Conservation (phyloP, 2,888 invertebrate species). For the Lobophora halterata region DNA sequence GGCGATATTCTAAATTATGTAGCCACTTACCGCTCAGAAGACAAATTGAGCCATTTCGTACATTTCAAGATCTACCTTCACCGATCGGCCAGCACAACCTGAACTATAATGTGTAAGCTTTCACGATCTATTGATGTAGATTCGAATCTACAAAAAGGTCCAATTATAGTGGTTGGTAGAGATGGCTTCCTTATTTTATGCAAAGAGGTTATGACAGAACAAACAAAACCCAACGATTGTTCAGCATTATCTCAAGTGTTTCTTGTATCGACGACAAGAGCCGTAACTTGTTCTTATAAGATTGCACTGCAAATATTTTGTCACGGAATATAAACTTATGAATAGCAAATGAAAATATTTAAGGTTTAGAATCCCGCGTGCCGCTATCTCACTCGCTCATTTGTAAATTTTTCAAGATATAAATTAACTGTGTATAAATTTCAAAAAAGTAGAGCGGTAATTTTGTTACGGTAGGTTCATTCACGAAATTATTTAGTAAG, state of each 20-base stretch:
- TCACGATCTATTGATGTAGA: constrained; percentile 7
- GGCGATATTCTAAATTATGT: constrained; percentile 66
- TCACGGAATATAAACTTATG: no score
- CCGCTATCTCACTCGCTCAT: no score
- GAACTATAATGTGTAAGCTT: constrained; percentile 16
- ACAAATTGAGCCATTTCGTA: constrained; percentile 67
- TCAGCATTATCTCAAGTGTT: constrained; percentile 16
- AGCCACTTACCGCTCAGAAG: constrained; percentile 57
- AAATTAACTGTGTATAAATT: no score
- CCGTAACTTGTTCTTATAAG: constrained; percentile 4
- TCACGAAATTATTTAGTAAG: no score
- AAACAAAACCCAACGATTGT: constrained; percentile 12
- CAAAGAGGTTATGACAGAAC: constrained; percentile 17
- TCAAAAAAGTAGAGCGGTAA: no score
- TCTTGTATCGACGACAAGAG: constrained; percentile 8
- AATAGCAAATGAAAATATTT: no score
- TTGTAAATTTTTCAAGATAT: no score
- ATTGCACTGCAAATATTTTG: background rate
- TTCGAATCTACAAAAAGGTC: constrained; percentile 6
- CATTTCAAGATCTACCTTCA: constrained; percentile 49
- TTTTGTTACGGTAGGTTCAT: no score
- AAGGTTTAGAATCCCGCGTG: no score
- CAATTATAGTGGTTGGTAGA: constrained; percentile 13
- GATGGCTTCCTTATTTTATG: constrained; percentile 21
- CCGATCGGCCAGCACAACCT: constrained; percentile 31